phyloP scores from a whole-genome alignment of 2,888 invertebrate species.

The Spilarctia lutea region DNA sequence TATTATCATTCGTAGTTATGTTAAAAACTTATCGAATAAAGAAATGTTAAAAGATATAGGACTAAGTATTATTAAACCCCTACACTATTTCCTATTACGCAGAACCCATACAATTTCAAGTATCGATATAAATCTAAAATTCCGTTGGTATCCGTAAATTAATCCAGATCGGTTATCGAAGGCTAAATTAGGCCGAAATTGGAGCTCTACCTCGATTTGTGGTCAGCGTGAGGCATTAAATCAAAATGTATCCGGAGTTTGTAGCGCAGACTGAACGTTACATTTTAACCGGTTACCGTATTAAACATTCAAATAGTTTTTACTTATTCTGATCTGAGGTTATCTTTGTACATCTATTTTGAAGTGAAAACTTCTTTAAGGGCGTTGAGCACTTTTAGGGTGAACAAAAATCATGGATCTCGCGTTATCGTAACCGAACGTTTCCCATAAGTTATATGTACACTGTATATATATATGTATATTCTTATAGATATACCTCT shows the following conservation, averaged over 20 bases:
- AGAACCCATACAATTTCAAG: constrained; percentile 11
- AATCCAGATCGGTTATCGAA: constrained; percentile 38
- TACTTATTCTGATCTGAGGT: not conserved
- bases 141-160: constrained; percentile 36
- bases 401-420: too few relatives aligned
- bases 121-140: constrained; percentile 37
- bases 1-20: not conserved
- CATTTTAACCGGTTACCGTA: not conserved
- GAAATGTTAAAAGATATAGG: not conserved
- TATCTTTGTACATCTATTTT: not conserved
- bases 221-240: constrained; percentile 38
- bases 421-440: too few relatives aligned
- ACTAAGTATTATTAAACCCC: not conserved
- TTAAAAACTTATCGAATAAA: not conserved
- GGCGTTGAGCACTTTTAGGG: too few relatives aligned
- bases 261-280: not conserved
- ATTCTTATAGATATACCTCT: too few relatives aligned
- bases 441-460: too few relatives aligned
- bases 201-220: constrained; percentile 22
- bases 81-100: not conserved
- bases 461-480: too few relatives aligned
- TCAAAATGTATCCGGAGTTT: constrained; percentile 43
- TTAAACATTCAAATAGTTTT: not conserved
- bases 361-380: too few relatives aligned
- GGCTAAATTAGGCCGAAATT: constrained; percentile 42